phyloP scores from a whole-genome alignment of 2,113 vertebrate genomes.

The Alligator sinensis region DNA sequence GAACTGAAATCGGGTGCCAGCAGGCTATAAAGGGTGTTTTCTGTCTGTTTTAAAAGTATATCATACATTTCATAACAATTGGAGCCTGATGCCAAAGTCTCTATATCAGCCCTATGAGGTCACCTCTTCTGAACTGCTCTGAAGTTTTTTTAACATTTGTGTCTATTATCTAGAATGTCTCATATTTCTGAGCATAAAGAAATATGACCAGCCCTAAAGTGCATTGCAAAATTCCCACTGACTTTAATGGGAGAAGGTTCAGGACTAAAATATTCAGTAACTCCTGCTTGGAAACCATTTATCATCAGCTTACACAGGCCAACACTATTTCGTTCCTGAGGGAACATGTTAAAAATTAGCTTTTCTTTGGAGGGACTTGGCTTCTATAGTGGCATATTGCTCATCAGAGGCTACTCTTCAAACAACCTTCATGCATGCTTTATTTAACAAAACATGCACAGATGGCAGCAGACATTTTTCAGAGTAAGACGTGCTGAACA shows the following conservation, averaged over 20 bases:
- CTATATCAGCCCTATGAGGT: not conserved
- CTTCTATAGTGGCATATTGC: conserved; percentile 38
- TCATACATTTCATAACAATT: conserved; percentile 4
- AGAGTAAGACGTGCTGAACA: conserved; percentile 3
- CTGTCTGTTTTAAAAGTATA: not conserved
- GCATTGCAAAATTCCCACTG: conserved; percentile 30
- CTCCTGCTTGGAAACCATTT: conserved; percentile 59
- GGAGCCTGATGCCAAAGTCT: not conserved
- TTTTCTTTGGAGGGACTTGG: conserved; percentile 35
- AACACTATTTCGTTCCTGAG: conserved; percentile 14
- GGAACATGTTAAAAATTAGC: conserved; percentile 48
- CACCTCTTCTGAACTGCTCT: conserved; percentile 4
- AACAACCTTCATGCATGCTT: not conserved
- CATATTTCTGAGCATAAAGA: conserved; percentile 10
- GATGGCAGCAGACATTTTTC: conserved; percentile 31
- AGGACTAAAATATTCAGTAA: not conserved
- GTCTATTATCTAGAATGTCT: not conserved
- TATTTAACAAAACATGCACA: not conserved
- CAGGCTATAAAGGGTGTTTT: not conserved
- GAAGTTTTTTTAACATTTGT: not conserved
- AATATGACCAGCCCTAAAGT: not conserved
- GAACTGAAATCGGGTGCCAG: not conserved
- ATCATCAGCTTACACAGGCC: conserved; percentile 41
- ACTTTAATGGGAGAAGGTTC: conserved; percentile 34
- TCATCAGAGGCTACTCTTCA: conserved; percentile 1